These are phyloP conservation scores for Camponotus pennsylvanicus DNA, from an alignment of 1,140 invertebrate genomes.

Conservation along the genomic window DNA sequence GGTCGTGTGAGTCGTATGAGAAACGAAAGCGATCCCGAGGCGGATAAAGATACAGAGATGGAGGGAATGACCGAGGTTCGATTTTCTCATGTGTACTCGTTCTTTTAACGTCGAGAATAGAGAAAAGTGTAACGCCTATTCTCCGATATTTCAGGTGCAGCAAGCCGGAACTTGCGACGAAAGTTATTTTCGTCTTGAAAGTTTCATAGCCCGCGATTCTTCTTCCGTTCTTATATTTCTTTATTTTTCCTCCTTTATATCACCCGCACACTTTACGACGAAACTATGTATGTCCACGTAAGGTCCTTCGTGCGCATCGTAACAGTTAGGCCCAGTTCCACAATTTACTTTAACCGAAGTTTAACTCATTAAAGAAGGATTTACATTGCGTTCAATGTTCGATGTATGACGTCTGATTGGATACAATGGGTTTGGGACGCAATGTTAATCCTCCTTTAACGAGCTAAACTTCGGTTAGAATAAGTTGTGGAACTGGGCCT, in stretches of 20 bases:
- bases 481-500: too few relatives aligned
- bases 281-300: background rate
- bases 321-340: background rate
- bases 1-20: background rate
- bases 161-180: slow-evolving; percentile 34
- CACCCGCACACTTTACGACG: slow-evolving; percentile 4
- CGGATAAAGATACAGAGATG: background rate
- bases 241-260: background rate
- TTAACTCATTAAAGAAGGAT: too few relatives aligned
- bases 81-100: background rate
- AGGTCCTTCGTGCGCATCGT: slow-evolving; percentile 40
- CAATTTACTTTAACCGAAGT: too few relatives aligned
- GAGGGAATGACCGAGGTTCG: background rate
- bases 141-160: background rate
- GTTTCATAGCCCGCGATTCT: slow-evolving; percentile 32
- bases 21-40: slow-evolving; percentile 5
- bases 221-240: background rate
- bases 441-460: too few relatives aligned
- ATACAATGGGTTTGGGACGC: too few relatives aligned
- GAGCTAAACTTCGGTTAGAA: too few relatives aligned
- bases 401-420: too few relatives aligned
- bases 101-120: slow-evolving; percentile 11
- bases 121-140: slow-evolving; percentile 15
- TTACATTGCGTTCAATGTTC: too few relatives aligned
- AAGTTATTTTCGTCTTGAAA: slow-evolving; percentile 47